These are phyloP conservation scores for Strigamia transsilvanica DNA, from an alignment of 2,888 invertebrate genomes.

Conservation along the genomic window DNA sequence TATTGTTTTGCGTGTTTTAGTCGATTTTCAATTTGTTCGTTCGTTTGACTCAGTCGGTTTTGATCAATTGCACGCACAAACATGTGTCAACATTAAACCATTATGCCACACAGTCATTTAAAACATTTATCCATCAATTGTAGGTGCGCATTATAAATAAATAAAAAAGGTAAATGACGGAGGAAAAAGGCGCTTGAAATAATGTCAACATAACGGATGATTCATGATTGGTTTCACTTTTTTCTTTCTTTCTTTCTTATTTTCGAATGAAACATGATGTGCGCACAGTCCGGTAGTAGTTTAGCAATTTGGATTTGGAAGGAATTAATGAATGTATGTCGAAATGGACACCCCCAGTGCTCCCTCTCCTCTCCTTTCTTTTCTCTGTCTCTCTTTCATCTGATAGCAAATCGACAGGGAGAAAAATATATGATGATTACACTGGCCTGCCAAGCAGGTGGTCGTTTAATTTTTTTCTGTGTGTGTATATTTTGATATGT, in stretches of 20 bases:
- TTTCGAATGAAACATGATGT: background rate
- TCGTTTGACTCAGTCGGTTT: background rate
- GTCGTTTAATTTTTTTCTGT: slow-evolving; percentile 17
- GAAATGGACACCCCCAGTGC: background rate
- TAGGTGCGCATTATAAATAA: slow-evolving; percentile 31
- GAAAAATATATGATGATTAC: slow-evolving; percentile 40
- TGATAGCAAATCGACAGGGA: slow-evolving; percentile 33
- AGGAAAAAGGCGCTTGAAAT: slow-evolving; percentile 23
- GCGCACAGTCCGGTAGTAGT: background rate
- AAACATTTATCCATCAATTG: slow-evolving; percentile 34
- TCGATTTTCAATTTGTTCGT: background rate
- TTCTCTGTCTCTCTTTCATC: background rate
- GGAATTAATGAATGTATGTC: slow-evolving; percentile 5
- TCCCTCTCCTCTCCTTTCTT: no score
- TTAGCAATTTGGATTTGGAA: slow-evolving; percentile 27
- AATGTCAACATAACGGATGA: slow-evolving; percentile 22
- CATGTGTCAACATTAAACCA: slow-evolving; percentile 18
- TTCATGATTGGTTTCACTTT: slow-evolving; percentile 4
- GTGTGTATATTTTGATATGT: slow-evolving; percentile 16
- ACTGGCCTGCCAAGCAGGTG: slow-evolving; percentile 29
- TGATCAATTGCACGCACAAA: slow-evolving; percentile 23
- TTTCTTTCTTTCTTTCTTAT: background rate
- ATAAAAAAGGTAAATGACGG: slow-evolving; percentile 11
- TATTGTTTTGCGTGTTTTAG: background rate
- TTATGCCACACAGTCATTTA: slow-evolving; percentile 23